Evolutionary conservation across 2,113 vertebrate species (phyloP), one percentile per base, ranked within the genome.

Genomic region (Bubo scandiacus): DNA sequence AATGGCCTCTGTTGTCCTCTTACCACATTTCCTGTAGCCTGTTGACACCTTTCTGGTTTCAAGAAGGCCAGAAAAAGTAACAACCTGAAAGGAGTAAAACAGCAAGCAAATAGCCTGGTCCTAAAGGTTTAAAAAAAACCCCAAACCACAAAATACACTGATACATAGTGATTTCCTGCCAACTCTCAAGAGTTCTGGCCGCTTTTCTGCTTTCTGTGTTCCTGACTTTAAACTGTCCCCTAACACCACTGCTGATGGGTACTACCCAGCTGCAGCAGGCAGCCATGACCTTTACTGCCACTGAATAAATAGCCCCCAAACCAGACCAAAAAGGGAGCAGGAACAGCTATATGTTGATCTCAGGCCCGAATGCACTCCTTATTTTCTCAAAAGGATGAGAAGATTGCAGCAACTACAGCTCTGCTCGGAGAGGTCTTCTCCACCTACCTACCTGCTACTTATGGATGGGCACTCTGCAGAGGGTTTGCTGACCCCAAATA

Each of bases 391-490:
- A 12, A 81, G 42, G 22, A 61, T 32, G 11, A 68, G 52, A 43
- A 80, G 72, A 77, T 51, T 5, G 6, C 70, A 78, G 81, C 40
- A 74, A 38, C n/a, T 27, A 4, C 38, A 72, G 43, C 38, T 67
- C 27, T 0, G 0, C 47, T 51, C 0, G 0, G 55, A 72, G 63
- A 36, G 14, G 26, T 36, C 75, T 68, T 52, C 49, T 36, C 45
- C 1, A 1, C 20, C 36, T 70, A 5, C 34, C 20, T 6, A 8
- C 14, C 58, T 18, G 40, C 62, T 86, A 5, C 30, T 6, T 3
- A 9, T 1, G 7, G n/a, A 19, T 80, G 36, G 16, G 47, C 43
- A 36, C 42, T 23, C 59, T 63, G 79, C 49, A 55, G 30, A 47
- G 40, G 32, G 55, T 58, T 49, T 58, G 34, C 34, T 63, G 51